Base-by-base conservation (phyloP, 2,113 vertebrate species). In the Irena cyanogastra region DNA sequence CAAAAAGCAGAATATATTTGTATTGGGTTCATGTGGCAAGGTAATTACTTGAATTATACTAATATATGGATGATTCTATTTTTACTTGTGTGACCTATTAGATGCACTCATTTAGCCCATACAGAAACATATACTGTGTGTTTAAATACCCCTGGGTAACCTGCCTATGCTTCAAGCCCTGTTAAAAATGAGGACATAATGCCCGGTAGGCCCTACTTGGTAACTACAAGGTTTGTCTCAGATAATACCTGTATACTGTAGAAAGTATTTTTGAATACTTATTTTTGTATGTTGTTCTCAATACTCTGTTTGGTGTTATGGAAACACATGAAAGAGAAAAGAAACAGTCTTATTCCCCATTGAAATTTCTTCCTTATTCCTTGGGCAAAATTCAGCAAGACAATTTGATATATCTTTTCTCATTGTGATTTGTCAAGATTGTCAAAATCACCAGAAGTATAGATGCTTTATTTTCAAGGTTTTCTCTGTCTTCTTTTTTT, bases 401-500 rank as follows among this genome's bases (percentile, higher is more conserved):
- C 22, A 61, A 28, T 65, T 87, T 61, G 87, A 80, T 93, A 60
- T 69, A 63, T 78, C 90, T 83, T 83, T 81, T 72, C 35, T 91
- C 27, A 24, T 16, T 93, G 83, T 71, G 23, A 90, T 82, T 84
- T 89, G 27, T 94, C 84, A 94, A 94, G 23, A 31, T 77, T 95
- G 59, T 72, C 39, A 91, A 82, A 72, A 59, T 56, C 19, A 61
- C 15, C 56, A 50, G 52, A 74, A 91, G 27, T n/a, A 31, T 2
- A 31, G 20, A 42, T 54, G 18, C 2, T 81, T 61, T 89, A 41
- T 76, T 68, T 80, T 89, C 16, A 64, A 64, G 7, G 22, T 68
- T 68, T 65, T n/a, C 6, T 8, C 8, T 72, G 3, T 39, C 6
- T 20, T 49, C 0, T 31, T 21, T n/a, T 37, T 21, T 13, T 16